A percentile compares a stretch with the other conserved stretches of the same genome.
phyloP scores from a whole-genome alignment of 2,113 vertebrate species.

The Cisticola juncidis region DNA sequence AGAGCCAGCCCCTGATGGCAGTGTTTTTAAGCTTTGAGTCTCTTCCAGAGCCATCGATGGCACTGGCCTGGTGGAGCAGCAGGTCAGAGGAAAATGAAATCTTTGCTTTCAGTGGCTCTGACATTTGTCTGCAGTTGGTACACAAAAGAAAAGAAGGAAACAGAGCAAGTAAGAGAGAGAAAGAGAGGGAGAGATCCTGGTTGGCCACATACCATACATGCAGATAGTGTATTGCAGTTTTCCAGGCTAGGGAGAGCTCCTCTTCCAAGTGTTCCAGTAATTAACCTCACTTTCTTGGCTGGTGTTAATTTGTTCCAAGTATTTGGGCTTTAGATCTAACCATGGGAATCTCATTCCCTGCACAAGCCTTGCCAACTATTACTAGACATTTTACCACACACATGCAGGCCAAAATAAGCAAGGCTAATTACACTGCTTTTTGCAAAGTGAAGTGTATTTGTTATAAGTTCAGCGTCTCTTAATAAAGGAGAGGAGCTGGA shows the following conservation, averaged over 20 bases:
- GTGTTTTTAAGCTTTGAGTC: conserved; percentile 45
- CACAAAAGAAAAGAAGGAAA: background rate
- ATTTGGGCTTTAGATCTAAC: conserved; percentile 72
- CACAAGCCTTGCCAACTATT: conserved; percentile 65
- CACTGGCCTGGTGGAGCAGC: background rate
- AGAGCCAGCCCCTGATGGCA: background rate
- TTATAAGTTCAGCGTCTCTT: background rate
- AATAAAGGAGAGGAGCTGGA: background rate
- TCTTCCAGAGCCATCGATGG: background rate
- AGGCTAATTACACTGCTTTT: conserved; percentile 31
- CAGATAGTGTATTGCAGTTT: conserved; percentile 34
- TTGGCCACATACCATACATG: background rate
- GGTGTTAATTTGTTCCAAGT: conserved; percentile 72
- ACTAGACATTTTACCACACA: conserved; percentile 74
- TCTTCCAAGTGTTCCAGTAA: conserved; percentile 42
- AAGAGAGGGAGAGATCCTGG: background rate
- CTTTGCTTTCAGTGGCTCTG: background rate
- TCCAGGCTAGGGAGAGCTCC: conserved; percentile 32
- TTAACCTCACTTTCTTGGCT: conserved; percentile 67
- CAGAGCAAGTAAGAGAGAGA: background rate
- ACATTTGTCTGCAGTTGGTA: background rate
- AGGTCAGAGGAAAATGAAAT: background rate
- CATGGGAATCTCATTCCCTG: conserved; percentile 64
- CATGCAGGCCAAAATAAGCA: conserved; percentile 65
- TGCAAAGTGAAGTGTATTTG: conserved; percentile 37